phyloP scores from a whole-genome alignment of 2,113 vertebrate species.

The Tiliqua scincoides region DNA sequence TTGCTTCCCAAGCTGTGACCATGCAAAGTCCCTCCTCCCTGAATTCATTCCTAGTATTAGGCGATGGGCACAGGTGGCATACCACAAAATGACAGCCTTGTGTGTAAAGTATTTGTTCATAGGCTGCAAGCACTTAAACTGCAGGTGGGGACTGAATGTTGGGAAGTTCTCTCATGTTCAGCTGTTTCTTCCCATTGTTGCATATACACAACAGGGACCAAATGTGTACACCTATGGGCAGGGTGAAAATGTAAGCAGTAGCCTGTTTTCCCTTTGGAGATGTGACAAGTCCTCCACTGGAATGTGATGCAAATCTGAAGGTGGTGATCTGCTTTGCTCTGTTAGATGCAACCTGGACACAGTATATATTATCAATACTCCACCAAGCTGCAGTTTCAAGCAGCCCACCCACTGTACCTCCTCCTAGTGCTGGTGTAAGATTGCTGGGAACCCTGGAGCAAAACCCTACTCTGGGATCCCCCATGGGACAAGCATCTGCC shows the following conservation, averaged over 20 bases:
- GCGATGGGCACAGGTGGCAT: background rate
- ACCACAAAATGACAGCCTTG: background rate
- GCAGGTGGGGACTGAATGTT: background rate
- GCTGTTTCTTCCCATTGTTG: no score
- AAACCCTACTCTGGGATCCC: no score
- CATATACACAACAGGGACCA: no score
- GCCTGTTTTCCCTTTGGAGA: background rate
- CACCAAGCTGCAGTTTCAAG: background rate
- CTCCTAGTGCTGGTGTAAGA: background rate
- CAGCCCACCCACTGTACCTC: background rate
- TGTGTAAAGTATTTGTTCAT: background rate
- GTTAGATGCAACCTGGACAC: background rate
- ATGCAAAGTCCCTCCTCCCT: background rate
- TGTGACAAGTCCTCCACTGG: background rate
- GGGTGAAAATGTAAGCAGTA: background rate
- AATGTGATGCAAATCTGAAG: background rate
- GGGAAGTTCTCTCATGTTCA: background rate
- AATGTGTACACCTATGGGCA: no score
- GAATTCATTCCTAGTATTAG: background rate
- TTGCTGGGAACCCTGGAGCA: no score
- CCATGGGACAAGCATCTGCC: no score
- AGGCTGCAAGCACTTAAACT: background rate
- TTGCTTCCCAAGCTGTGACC: rapidly evolving
- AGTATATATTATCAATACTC: background rate
- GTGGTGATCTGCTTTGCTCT: no score